Evolutionary conservation across 2,888 invertebrate species (phyloP).

Genomic region (Adineta ricciae): DNA sequence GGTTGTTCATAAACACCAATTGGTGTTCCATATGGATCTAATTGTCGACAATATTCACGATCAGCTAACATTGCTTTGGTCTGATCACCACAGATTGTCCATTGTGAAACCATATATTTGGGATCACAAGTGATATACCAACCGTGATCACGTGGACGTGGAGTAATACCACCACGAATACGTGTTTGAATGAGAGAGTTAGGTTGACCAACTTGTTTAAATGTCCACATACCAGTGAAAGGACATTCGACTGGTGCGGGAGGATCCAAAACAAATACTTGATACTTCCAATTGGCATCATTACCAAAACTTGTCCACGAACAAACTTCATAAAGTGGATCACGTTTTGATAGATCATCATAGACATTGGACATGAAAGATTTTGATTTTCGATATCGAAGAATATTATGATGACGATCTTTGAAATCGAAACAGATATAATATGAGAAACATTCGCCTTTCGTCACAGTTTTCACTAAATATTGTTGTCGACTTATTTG

Average conservation of each 20-base stretch:
- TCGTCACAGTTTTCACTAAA: slow-evolving; percentile 89
- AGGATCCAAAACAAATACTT: slow-evolving; percentile 48
- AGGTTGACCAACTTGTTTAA: slow-evolving; percentile 59
- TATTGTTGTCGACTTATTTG: slow-evolving; percentile 78
- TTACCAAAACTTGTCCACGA: slow-evolving; percentile 48
- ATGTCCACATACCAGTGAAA: slow-evolving; percentile 88
- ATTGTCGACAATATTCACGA: slow-evolving; percentile 84
- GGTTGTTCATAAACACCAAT: slow-evolving; percentile 54
- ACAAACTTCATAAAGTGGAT: slow-evolving; percentile 46
- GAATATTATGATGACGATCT: slow-evolving; percentile 85
- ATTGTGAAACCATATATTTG: slow-evolving; percentile 33
- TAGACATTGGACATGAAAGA: slow-evolving; percentile 35
- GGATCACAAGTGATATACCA: slow-evolving; percentile 31
- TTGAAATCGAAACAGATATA: slow-evolving; percentile 92
- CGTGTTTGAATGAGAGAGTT: slow-evolving; percentile 67
- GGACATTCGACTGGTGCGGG: slow-evolving; percentile 86
- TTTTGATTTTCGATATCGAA: slow-evolving; percentile 62
- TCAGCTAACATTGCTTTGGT: slow-evolving; percentile 79
- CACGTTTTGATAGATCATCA: slow-evolving; percentile 26
- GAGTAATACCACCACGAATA: slow-evolving; percentile 85
- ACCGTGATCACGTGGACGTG: slow-evolving; percentile 63
- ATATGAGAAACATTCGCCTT: slow-evolving; percentile 75
- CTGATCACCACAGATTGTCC: slow-evolving; percentile 73
- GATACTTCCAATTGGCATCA: slow-evolving; percentile 49
- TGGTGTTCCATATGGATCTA: slow-evolving; percentile 83